These are phyloP conservation scores for Drosophila novamexicana DNA, from an alignment of 1,140 invertebrate genomes.

Conservation along the genomic window DNA sequence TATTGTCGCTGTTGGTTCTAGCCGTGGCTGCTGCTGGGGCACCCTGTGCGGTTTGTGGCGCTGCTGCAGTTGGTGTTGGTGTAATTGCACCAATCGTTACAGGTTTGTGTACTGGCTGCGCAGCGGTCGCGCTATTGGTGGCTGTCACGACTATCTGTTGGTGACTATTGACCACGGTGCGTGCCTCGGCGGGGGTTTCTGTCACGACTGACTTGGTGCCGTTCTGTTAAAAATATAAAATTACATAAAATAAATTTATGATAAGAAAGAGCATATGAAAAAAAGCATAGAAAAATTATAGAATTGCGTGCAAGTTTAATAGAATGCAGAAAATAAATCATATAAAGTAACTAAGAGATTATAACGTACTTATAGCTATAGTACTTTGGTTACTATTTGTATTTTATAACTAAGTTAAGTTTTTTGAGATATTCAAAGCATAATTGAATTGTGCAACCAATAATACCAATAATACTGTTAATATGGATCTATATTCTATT, in stretches of 20 bases:
- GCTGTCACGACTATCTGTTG: conserved; percentile 54
- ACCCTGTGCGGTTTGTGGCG: conserved; percentile 54
- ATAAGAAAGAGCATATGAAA: neutral
- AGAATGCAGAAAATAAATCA: neutral
- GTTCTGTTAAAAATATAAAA: conserved; percentile 40
- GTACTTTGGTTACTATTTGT: neutral
- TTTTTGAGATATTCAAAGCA: too few relatives aligned
- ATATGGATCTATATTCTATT: neutral
- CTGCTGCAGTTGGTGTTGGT: conserved; percentile 41
- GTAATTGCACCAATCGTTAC: conserved; percentile 34
- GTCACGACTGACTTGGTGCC: conserved; percentile 64
- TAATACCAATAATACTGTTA: neutral
- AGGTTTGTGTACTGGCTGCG: conserved; percentile 54
- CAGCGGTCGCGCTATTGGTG: conserved; percentile 21
- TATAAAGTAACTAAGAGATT: neutral
- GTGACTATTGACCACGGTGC: conserved; percentile 57
- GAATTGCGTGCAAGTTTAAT: conserved; percentile 1
- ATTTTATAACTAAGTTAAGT: neutral
- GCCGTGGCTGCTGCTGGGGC: conserved; percentile 10
- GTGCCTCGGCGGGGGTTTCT: conserved; percentile 58
- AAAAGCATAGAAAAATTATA: neutral
- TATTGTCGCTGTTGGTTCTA: conserved; percentile 24
- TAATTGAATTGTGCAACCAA: neutral
- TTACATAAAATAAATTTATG: conserved; percentile 7
- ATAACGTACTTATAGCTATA: neutral